Base-by-base conservation (phyloP, 2,113 vertebrate species). In the Pholis gunnellus region DNA sequence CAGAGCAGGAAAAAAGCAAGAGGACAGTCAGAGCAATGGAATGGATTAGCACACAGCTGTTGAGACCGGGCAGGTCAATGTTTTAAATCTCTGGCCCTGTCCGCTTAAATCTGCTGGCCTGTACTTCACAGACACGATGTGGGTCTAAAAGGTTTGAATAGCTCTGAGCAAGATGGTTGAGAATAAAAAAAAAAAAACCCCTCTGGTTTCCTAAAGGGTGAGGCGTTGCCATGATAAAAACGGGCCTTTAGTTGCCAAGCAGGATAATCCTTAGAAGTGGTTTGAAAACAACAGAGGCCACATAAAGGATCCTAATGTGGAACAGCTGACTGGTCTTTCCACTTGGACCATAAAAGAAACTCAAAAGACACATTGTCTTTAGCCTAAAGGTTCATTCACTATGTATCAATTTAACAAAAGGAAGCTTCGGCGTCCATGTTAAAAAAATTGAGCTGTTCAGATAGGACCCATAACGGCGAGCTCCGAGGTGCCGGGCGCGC, bases 21-120 rank as follows among this genome's bases (percentile, higher is more conserved):
- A 81, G 83, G 85, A 87, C 61, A 78, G 88, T 87, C 84, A 22
- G 82, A 86, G 92, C 85, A 86, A 85, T 66, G n/a, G 86, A 88
- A 90, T 83, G 88, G 88, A 92, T 93, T 92, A 92, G 89, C 83
- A 84, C 89, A 88, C 89, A 92, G 86, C 90, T 91, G 90, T 86
- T 86, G 84, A 81, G 88, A 91, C 60, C 5, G 29, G 75, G 82
- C 82, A 81, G 90, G 90, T 92, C 92, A 91, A 85, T 88, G 88
- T 89, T 91, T 92, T 90, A 92, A 90, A 93, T 91, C 90, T 89
- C 78, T 79, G 74, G 85, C 77, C 88, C 82, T 88, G 89, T 92
- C 90, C 76, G 11, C 65, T 91, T 87, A 81, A 90, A 93, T 94
- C 89, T 88, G 79, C 82, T 68, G 78, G 83, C 86, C 80, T 86